Evolutionary conservation across 2,888 invertebrate genomes (phyloP), one percentile per base, ranked within the genome.

Genomic region (Achlya flavicornis): DNA sequence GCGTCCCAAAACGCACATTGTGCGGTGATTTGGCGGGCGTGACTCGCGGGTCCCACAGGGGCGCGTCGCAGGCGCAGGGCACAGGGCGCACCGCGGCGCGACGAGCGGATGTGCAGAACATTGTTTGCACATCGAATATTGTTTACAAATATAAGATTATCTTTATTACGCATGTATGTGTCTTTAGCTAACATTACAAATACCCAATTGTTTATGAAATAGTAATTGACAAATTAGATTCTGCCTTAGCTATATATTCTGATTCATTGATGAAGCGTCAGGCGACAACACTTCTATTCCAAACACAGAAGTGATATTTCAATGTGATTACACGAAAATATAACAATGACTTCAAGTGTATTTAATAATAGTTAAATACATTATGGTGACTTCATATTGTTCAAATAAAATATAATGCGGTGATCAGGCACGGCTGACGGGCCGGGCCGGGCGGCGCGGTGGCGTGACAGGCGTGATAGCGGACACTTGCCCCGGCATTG

Each of bases 361-460:
- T 73, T 67, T 70, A 76, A 76, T 72, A 76, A 77, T 77, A 75
- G 76, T 69, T 67, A 41, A 68, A 72, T 75, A 77, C 81, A 80
- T 12, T 41, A 84, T 73, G 74, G 78, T 80, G 83, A 84, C 80
- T 86, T 80, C 75, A 85, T 86, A 74, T 79, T 80, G 81, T 53
- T 53, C 48, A 83, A 84, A 79, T 78, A 77, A 79, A 77, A 76
- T 73, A 78, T 79, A 80, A 81, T 80, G 74, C 73, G 68, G 41
- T 66, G 68, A 74, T 76, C 69, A 66, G 73, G 67, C 70, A 65
- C 76, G 77, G 77, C 69, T 64, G 70, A 66, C 67, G 68, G n/a
- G n/a, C n/a, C n/a, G 68, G 72, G 65, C 66, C 63, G 16, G 32
- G n/a, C n/a, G n/a, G n/a, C n/a, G 19, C 58, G 59, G 59, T 57